Base-by-base conservation (phyloP, 1,140 invertebrate species). In the Bacillus rossius region DNA sequence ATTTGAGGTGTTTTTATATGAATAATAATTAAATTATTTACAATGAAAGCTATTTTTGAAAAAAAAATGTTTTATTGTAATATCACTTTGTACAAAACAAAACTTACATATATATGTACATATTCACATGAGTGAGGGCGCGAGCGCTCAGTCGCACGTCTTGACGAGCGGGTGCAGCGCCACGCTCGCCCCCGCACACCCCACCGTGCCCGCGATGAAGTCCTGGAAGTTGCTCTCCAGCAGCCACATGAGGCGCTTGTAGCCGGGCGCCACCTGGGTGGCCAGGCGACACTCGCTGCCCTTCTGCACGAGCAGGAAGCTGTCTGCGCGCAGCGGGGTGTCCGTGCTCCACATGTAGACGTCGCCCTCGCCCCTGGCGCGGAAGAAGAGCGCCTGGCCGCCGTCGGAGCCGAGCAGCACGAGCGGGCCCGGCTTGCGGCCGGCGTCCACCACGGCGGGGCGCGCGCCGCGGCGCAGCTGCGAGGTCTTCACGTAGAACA, bases 181-280 rank as follows among this genome's bases (percentile, higher is more conserved):
- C 20, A 81, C 74, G 8, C 78, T 80, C 3, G 79, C 72, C n/a
- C 77, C 81, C 63, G 75, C 70, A 65, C 81, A 81, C 25, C 83
- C 81, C 34, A 79, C 77, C 16, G 73, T 75, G 58, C 80, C 76
- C 4, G 75, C 67, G 29, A 85, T 76, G 61, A 78, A 85, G 68
- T 85, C 82, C 16, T 79, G 80, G 69, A 84, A 83, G 62, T 85
- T 85, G 60, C 79, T 82, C 64, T 85, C 82, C 58, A 85, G 67
- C 1, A 77, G 75, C 80, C 82, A 83, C 77, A 84, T 81, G 10
- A 79, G 72, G 10, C 65, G 66, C 64, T 77, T 79, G 54, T 77
- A 77, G 8, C 81, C 82, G 0, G 81, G 76, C 22, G 81, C 67
- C 0, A 83, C 81, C 60, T 80, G 78, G 0, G 83, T 84, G 23